A percentile compares a stretch with the other conserved stretches of the same genome.
phyloP scores from a whole-genome alignment of 2,888 invertebrate species.

The Lymantria dispar region DNA sequence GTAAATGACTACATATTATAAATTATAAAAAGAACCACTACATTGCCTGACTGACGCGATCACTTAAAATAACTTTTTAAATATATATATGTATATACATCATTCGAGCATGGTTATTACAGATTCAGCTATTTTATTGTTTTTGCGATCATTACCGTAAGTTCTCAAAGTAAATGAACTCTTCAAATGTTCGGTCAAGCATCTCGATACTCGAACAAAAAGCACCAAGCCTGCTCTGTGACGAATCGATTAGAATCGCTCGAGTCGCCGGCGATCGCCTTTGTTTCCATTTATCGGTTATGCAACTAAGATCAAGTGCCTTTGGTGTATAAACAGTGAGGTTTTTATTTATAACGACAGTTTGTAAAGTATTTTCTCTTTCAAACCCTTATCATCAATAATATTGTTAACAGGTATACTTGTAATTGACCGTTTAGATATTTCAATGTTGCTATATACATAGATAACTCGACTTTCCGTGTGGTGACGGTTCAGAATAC shows the following conservation, averaged over 20 bases:
- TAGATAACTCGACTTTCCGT: no score
- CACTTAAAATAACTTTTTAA: no score
- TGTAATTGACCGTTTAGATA: no score
- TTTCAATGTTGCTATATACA: no score
- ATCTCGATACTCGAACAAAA: constrained; percentile 41
- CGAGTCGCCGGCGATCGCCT: constrained; percentile 37
- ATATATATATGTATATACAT: no score
- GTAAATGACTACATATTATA: no score
- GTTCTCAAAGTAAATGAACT: constrained; percentile 45
- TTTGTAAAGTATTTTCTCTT: constrained; percentile 5
- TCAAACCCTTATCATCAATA: constrained; percentile 1
- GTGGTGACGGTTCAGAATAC: no score
- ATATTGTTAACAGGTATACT: not conserved
- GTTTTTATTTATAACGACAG: constrained; percentile 17
- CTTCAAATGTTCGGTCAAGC: constrained; percentile 44
- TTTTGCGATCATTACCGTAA: constrained; percentile 30
- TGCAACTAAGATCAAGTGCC: constrained; percentile 27
- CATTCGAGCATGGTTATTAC: constrained; percentile 25
- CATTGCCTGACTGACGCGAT: no score
- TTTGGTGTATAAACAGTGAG: constrained; percentile 23
- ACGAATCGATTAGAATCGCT: constrained; percentile 56
- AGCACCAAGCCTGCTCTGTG: constrained; percentile 38
- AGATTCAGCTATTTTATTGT: constrained; percentile 22
- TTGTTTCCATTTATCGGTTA: constrained; percentile 61
- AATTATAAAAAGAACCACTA: no score